Percentiles rank a stretch among this genome's conserved stretches.
These are phyloP conservation scores for Marmota monax DNA, from an alignment of 2,113 vertebrate genomes.

Conservation along the genomic window DNA sequence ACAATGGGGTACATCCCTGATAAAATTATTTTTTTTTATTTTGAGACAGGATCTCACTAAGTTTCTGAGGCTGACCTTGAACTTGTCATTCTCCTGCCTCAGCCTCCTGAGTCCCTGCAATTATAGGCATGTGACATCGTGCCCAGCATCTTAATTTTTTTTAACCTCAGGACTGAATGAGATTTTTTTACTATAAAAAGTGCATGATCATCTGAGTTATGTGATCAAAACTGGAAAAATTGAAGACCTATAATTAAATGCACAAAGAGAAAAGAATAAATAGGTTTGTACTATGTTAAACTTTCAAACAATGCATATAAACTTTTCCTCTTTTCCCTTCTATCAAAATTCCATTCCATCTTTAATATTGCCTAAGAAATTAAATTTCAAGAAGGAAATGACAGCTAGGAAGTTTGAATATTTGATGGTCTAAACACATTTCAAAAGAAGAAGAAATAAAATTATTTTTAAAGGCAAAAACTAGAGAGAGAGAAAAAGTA, in stretches of 20 bases:
- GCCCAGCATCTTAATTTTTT: slow-evolving; percentile 37
- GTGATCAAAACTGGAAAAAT: not conserved
- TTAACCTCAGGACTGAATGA: slow-evolving; percentile 27
- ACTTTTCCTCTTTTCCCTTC: not conserved
- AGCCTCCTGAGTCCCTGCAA: not conserved
- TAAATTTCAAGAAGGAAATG: not conserved
- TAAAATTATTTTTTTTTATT: not conserved
- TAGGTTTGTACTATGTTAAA: not conserved
- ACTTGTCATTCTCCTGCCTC: not conserved
- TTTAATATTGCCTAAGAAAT: slow-evolving; percentile 27
- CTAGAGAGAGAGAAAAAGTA: not conserved
- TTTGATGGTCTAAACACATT: slow-evolving; percentile 14
- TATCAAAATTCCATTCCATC: not conserved
- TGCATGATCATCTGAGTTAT: not conserved
- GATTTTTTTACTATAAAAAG: not conserved
- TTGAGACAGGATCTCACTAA: not conserved
- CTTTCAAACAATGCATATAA: slow-evolving; percentile 12
- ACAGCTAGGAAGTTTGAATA: not conserved
- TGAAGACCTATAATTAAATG: slow-evolving; percentile 9
- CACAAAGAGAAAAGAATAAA: not conserved
- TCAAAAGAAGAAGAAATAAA: not conserved
- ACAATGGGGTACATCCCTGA: not conserved
- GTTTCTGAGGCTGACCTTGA: not conserved
- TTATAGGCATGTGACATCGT: not conserved
- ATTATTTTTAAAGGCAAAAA: not conserved